phyloP scores from a whole-genome alignment of 1,140 invertebrate species.

The Drosophila simulans region DNA sequence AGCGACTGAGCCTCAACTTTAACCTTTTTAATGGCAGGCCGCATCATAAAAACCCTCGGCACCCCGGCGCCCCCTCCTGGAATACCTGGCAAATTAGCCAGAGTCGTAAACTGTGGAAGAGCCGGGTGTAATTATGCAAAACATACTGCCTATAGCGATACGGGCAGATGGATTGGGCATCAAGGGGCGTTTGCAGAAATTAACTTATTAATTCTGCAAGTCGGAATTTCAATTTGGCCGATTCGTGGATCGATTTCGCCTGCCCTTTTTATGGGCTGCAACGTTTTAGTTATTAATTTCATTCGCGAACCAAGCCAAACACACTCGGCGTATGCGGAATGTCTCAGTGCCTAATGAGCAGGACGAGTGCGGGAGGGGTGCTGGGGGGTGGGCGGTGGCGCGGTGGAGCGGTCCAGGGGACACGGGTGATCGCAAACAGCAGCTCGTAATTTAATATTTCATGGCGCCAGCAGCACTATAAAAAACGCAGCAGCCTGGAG shows the following conservation, averaged over 20 bases:
- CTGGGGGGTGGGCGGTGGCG: background rate
- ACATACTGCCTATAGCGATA: slow-evolving; percentile 14
- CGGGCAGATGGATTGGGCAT: slow-evolving; percentile 48
- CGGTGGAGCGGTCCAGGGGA: background rate
- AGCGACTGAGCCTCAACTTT: slow-evolving; percentile 66
- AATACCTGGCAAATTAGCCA: slow-evolving; percentile 53
- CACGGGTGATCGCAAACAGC: slow-evolving; percentile 59
- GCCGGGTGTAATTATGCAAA: slow-evolving; percentile 69
- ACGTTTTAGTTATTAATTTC: slow-evolving; percentile 73
- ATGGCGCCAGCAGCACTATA: slow-evolving; percentile 84
- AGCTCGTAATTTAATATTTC: slow-evolving; percentile 84
- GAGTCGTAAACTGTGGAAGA: slow-evolving; percentile 60
- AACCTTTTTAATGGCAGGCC: slow-evolving; percentile 74
- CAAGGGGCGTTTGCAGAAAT: slow-evolving; percentile 57
- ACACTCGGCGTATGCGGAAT: slow-evolving; percentile 74
- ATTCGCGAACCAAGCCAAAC: slow-evolving; percentile 31
- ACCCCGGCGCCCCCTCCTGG: background rate
- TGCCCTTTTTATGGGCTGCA: slow-evolving; percentile 57
- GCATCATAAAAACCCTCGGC: slow-evolving; percentile 47
- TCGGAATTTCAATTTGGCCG: slow-evolving; percentile 65
- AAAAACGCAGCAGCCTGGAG: slow-evolving; percentile 65
- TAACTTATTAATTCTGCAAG: slow-evolving; percentile 75
- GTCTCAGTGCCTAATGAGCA: slow-evolving; percentile 47
- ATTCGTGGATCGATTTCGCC: slow-evolving; percentile 51
- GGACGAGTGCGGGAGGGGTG: background rate